Evolutionary conservation across 2,888 invertebrate genomes (phyloP).

Genomic region (Pinctada fucata): DNA sequence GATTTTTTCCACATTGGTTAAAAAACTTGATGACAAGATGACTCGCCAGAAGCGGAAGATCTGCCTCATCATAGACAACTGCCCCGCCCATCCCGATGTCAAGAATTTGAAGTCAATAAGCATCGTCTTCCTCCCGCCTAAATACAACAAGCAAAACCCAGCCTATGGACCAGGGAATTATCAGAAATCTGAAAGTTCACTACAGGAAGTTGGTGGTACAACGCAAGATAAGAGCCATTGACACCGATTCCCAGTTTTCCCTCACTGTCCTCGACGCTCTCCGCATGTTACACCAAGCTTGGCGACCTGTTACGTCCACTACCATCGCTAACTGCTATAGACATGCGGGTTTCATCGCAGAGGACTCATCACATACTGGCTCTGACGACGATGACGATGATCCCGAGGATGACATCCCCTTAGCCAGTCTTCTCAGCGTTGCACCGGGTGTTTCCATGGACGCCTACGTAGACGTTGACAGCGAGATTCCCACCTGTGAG

Average conservation of each 20-base stretch:
- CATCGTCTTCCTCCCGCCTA: slow-evolving; percentile 56
- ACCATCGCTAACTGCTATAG: slow-evolving; percentile 26
- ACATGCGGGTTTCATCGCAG: slow-evolving; percentile 18
- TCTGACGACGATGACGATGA: neutral
- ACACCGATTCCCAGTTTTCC: slow-evolving; percentile 19
- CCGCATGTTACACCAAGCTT: slow-evolving; percentile 36
- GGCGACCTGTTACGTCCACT: slow-evolving; percentile 22
- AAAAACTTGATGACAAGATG: slow-evolving; percentile 43
- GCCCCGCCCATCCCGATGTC: slow-evolving; percentile 48
- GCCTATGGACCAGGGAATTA: slow-evolving; percentile 57
- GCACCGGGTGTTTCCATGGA: neutral
- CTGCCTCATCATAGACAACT: slow-evolving; percentile 52
- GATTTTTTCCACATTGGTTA: slow-evolving; percentile 50
- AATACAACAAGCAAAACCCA: slow-evolving; percentile 50
- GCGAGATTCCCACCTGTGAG: neutral
- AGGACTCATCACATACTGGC: neutral
- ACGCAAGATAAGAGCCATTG: slow-evolving; percentile 24
- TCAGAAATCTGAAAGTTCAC: slow-evolving; percentile 45
- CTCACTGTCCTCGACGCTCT: slow-evolving; percentile 41
- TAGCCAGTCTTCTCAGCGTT: neutral
- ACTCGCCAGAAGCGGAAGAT: slow-evolving; percentile 31
- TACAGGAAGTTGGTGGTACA: slow-evolving; percentile 41
- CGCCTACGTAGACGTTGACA: slow-evolving; percentile 2
- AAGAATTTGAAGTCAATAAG: slow-evolving; percentile 36
- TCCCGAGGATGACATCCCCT: slow-evolving; percentile 27